phyloP scores from a whole-genome alignment of 1,140 invertebrate genomes.

The Dendroctonus valens region DNA sequence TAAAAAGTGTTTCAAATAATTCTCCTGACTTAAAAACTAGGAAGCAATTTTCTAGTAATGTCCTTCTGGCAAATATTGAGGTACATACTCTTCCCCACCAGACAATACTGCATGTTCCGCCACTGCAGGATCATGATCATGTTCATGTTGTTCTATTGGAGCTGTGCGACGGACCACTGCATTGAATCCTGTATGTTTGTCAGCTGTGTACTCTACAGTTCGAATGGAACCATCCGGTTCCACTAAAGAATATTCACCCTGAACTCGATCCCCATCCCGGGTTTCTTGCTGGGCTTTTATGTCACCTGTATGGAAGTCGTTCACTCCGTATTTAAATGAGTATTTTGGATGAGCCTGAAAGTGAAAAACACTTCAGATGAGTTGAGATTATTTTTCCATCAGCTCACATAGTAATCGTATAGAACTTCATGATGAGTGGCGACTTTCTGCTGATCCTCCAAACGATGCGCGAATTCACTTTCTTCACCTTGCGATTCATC shows the following conservation, averaged over 20 bases:
- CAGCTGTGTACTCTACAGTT: constrained; percentile 54
- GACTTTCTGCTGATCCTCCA: neutral
- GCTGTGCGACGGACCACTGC: constrained; percentile 54
- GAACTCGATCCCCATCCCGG: constrained; percentile 64
- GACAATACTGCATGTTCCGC: neutral
- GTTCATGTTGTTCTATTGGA: constrained; percentile 3
- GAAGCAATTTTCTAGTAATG: neutral
- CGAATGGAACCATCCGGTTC: constrained; percentile 65
- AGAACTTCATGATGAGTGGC: neutral
- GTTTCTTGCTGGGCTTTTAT: constrained; percentile 65
- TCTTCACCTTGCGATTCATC: neutral
- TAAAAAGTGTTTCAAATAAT: neutral
- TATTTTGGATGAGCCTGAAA: constrained; percentile 1
- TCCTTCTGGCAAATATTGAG: neutral
- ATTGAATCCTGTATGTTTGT: constrained; percentile 46
- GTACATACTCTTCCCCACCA: neutral
- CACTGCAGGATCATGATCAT: neutral
- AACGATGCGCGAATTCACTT: neutral
- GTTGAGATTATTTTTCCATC: neutral
- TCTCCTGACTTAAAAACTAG: neutral
- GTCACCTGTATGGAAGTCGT: constrained; percentile 65
- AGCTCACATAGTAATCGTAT: neutral
- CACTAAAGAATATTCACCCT: constrained; percentile 61
- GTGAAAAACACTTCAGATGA: constrained; percentile 36
- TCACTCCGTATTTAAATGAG: constrained; percentile 63